Evolutionary conservation across 2,797 vertebrate species (phyloP), one percentile per base, ranked within the genome.

Genomic region (Gymnoscopelus microlampas): DNA sequence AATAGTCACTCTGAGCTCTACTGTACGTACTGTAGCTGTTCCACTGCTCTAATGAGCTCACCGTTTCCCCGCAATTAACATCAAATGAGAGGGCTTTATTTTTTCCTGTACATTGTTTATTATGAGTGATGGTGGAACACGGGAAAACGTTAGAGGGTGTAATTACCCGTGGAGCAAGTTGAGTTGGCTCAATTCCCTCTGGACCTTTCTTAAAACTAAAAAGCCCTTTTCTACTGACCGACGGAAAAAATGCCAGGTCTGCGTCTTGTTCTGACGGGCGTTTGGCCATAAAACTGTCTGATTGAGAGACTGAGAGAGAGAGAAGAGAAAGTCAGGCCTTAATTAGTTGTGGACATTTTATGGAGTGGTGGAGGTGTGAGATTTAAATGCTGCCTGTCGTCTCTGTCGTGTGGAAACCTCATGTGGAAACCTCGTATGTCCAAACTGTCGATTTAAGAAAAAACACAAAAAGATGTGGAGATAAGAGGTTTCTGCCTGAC

Each of bases 321-420:
- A 62, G 71, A 53, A 76, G 81, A 73, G 81, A 89, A 86, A 88
- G 83, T 72, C 68, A 53, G 3, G 35, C 60, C 75, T 89, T 88
- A 88, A 89, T 91, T 89, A 88, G 84, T 76, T 49, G 72, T 70
- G 78, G 81, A 71, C 78, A 74, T 76, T 88, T 89, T 82, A 86
- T 82, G 69, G 70, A 79, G 73, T 74, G 78, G 68, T 70, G 69
- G 70, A 65, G 66, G 75, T 73, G 71, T 75, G 66, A 74, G 80
- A 73, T 86, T 88, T 81, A 78, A 85, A 79, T 73, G 76, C 23
- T 14, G 39, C 39, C 39, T 44, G 39, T 44, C 2, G 6, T 9
- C 7, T 29, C 26, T 29, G 26, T 29, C 26, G 26, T 3, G 2
- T 29, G 26, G 26, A 29, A 29, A 29, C 3, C 26, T 29, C 26